Evolutionary conservation across 2,113 vertebrate genomes (phyloP), one percentile per base, ranked within the genome.

Genomic region (Polypterus senegalus): DNA sequence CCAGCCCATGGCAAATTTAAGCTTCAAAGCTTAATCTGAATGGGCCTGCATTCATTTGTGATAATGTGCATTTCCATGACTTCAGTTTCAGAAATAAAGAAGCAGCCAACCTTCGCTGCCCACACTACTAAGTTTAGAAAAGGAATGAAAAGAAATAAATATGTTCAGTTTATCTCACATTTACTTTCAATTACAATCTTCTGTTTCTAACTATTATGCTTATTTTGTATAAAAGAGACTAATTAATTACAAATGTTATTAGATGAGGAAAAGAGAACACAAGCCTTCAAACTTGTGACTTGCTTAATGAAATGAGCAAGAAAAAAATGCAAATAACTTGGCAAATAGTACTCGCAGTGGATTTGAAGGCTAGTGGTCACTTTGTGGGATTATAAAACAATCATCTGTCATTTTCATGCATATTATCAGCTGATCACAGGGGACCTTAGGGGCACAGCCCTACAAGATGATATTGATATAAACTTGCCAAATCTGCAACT

Each of bases 401-500:
- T 57, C 43, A 44, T 7, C 56, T 57, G 4, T 57, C 6, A 57
- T 57, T 57, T 57, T 27, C 43, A 57, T 48, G 10, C 56, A 8
- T 27, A 49, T 56, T 11, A 43, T 58, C 55, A 58, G 27, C 48
- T 51, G 46, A 48, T 11, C 10, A 57, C 44, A 48, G 49, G 7
- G 48, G 46, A 44, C 6, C 4, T 44, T 11, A 54, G 55, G 58
- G 46, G 7, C 57, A 48, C 4, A 55, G 46, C 3, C 49, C 27
- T 48, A 54, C 54, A 60, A 9, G 7, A 48, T 47, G 46, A 58
- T 61, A 54, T 61, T 67, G 60, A 49, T 51, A 53, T 11, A 7
- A 49, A 64, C 9, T 61, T 67, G 58, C 43, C 49, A 63, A 59
- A 63, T 46, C 49, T 9, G 51, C 51, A 43, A 63, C 11, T n/a